Conservation (phyloP, 2,797 vertebrate genomes). For the Falco cherrug region DNA sequence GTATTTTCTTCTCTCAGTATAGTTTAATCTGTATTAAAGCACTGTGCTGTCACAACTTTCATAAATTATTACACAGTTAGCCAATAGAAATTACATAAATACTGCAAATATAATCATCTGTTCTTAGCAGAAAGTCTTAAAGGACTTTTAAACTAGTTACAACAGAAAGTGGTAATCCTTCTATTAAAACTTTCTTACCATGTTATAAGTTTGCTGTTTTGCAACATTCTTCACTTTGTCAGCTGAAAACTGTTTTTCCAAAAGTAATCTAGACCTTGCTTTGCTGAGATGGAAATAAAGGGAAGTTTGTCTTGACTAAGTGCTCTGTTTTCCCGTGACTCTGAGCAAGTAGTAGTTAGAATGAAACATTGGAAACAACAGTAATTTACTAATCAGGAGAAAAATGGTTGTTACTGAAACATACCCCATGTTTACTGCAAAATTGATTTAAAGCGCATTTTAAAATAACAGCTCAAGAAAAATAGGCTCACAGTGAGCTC, state of each 20-base stretch:
- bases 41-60: conserved; percentile 49
- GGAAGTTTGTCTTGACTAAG: conserved; percentile 62
- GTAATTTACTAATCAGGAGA: conserved; percentile 70
- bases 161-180: conserved; percentile 62
- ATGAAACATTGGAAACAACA: conserved; percentile 51
- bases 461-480: conserved; percentile 47
- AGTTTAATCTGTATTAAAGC: conserved; percentile 60
- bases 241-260: conserved; percentile 63
- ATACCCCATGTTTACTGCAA: conserved; percentile 37
- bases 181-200: conserved; percentile 66
- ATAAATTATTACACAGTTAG: conserved; percentile 58
- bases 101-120: conserved; percentile 52
- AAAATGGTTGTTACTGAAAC: conserved; percentile 49
- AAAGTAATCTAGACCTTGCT: conserved; percentile 58
- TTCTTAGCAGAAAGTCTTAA: conserved; percentile 47
- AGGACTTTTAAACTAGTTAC: conserved; percentile 65
- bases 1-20: conserved; percentile 20
- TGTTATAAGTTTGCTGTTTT: conserved; percentile 36
- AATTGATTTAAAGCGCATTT: conserved; percentile 31
- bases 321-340: conserved; percentile 48
- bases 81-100: conserved; percentile 67
- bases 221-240: conserved; percentile 69
- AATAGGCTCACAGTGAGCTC: not conserved
- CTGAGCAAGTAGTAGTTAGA: conserved; percentile 43
- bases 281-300: conserved; percentile 64